phyloP scores from a whole-genome alignment of 2,888 invertebrate genomes.

The Chloromyia formosa region DNA sequence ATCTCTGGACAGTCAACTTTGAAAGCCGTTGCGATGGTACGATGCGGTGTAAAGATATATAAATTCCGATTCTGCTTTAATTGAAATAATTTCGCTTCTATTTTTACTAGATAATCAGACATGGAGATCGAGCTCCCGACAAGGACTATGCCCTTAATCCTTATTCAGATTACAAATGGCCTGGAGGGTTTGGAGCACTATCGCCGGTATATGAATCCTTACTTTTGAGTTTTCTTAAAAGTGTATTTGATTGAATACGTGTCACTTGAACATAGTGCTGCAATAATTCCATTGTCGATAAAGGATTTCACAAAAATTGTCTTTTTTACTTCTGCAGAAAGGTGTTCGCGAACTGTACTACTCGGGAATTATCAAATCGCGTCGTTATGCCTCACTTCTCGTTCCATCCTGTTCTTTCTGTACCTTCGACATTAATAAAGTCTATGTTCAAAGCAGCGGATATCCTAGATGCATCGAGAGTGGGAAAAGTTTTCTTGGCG shows the following conservation, averaged over 20 bases:
- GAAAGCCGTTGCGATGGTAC: too few species aligned
- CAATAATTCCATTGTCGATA: too few species aligned
- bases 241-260: too few species aligned
- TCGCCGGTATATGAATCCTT: not conserved
- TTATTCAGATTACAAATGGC: not conserved
- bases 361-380: slow-evolving; percentile 17
- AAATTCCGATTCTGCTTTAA: too few species aligned
- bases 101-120: not conserved
- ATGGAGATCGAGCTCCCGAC: not conserved
- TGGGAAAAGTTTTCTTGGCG: not conserved
- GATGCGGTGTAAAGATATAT: too few species aligned
- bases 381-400: not conserved
- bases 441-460: not conserved
- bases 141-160: not conserved
- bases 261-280: too few species aligned
- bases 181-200: not conserved
- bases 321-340: slow-evolving; percentile 12
- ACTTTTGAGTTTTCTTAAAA: too few species aligned
- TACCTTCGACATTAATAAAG: not conserved
- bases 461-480: not conserved
- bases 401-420: not conserved
- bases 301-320: not conserved
- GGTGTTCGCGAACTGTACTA: slow-evolving; percentile 10
- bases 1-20: too few species aligned
- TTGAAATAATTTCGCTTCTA: too few species aligned